Percentiles rank a stretch among this genome's conserved stretches.
Evolutionary conservation across 2,113 vertebrate genomes (phyloP).

Genomic region (Benitochromis conjunctus): DNA sequence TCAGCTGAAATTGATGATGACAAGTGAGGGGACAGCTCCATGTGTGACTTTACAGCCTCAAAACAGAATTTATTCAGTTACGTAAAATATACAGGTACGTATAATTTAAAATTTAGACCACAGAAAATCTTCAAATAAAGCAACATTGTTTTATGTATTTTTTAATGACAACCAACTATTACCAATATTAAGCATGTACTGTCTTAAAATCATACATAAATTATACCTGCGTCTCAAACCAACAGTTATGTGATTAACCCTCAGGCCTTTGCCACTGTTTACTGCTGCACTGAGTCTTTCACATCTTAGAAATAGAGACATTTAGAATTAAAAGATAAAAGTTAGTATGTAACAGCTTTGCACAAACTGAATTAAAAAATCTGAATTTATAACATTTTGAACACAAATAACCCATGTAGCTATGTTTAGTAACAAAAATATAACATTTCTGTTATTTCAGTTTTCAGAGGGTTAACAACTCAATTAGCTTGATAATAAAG

Average conservation of each 20-base stretch:
- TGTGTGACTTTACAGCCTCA: neutral
- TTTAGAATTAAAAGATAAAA: neutral
- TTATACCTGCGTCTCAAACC: neutral
- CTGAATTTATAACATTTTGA: neutral
- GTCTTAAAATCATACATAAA: neutral
- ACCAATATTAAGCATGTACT: neutral
- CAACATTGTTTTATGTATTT: neutral
- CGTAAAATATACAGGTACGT: neutral
- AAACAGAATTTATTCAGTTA: conserved; percentile 12
- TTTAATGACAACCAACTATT: neutral
- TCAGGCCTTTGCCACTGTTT: neutral
- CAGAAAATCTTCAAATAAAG: neutral
- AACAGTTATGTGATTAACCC: neutral
- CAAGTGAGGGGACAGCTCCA: neutral
- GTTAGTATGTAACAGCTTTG: neutral
- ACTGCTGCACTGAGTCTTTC: neutral
- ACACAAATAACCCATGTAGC: neutral
- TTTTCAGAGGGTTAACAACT: neutral
- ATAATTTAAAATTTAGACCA: neutral
- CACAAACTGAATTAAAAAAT: neutral
- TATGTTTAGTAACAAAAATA: neutral
- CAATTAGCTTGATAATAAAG: neutral
- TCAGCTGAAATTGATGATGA: neutral
- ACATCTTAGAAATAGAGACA: neutral
- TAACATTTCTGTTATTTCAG: neutral